Base-by-base conservation (phyloP, 2,888 invertebrate genomes). In the Macrosoma leucophasiata region DNA sequence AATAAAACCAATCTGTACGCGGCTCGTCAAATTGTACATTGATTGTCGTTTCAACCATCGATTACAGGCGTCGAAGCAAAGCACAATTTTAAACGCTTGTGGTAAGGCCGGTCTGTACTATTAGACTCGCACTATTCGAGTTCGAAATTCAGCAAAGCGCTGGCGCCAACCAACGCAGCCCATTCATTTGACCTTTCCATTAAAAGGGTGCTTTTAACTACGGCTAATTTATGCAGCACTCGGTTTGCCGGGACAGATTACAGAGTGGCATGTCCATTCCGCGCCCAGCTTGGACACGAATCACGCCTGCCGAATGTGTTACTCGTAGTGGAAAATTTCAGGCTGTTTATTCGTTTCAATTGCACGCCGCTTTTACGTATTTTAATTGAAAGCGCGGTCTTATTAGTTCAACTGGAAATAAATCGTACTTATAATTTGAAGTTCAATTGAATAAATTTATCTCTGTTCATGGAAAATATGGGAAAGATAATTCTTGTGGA, bases 201-300 rank as follows among this genome's bases (percentile, higher is more conserved):
- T 77, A 72, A 74, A 74, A 69, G 67, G 69, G 64, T 59, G 69
- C 71, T 75, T 77, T 75, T 73, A 77, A 76, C 76, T 73, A 69
- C 63, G 62, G 67, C 66, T 72, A 76, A 77, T 76, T 74, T 76
- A 77, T 76, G 74, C 75, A 72, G 65, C 49, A 65, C 74, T 70
- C 66, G 71, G 68, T 65, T 75, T 65, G 63, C 54, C 51, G 54
- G 61, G 76, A 74, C 74, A 77, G 77, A 77, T 77, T 76, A 77
- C 72, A 76, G 75, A 77, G 71, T 60, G 61, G 64, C 54, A 58
- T 61, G 62, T 65, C 60, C 62, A 58, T 57, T 55, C 57, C 47
- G 54, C 50, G 55, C 51, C 46, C 58, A 57, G 59, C 62, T 64
- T 33, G n/a, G 29, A 26, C 34, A 33, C 51, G 56, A 70, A 71